Percentiles rank a stretch among this genome's conserved stretches.
Conservation (phyloP, 1,140 invertebrate species). For the Drosophila burlai region DNA sequence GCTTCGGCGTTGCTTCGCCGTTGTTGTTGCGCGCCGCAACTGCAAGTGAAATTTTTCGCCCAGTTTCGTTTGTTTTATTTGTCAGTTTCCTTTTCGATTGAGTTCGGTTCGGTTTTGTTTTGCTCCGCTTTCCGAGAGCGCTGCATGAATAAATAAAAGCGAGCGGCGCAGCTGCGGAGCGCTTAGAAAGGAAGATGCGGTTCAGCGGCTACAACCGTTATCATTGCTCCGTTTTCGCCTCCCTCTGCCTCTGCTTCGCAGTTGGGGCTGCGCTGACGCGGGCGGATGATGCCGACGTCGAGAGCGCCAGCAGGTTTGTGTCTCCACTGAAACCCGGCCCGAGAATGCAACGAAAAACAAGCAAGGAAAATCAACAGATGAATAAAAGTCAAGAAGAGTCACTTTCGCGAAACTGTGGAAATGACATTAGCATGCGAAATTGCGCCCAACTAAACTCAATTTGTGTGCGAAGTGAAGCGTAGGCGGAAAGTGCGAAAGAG, state of each 20-base stretch:
- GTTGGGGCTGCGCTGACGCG: constrained; percentile 33
- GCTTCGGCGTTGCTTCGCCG: constrained; percentile 8
- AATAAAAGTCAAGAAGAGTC: constrained; percentile 14
- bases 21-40: constrained; percentile 14
- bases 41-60: constrained; percentile 47
- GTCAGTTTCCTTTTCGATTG: constrained; percentile 17
- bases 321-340: neutral
- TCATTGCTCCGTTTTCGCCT: constrained; percentile 21
- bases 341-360: neutral
- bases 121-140: constrained; percentile 21
- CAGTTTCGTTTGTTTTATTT: constrained; percentile 31
- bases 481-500: constrained; percentile 2
- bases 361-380: neutral
- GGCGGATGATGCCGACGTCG: constrained; percentile 26
- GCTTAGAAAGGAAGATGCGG: constrained; percentile 51
- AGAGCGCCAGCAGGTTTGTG: constrained; percentile 54
- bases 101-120: constrained; percentile 28
- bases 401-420: neutral
- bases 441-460: constrained; percentile 2
- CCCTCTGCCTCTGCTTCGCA: constrained; percentile 40
- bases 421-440: constrained; percentile 7
- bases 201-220: constrained; percentile 45
- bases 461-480: constrained; percentile 10
- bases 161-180: constrained; percentile 15
- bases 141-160: constrained; percentile 33